Base-by-base conservation (phyloP, 2,797 vertebrate genomes). In the Sebastes nivosus region DNA sequence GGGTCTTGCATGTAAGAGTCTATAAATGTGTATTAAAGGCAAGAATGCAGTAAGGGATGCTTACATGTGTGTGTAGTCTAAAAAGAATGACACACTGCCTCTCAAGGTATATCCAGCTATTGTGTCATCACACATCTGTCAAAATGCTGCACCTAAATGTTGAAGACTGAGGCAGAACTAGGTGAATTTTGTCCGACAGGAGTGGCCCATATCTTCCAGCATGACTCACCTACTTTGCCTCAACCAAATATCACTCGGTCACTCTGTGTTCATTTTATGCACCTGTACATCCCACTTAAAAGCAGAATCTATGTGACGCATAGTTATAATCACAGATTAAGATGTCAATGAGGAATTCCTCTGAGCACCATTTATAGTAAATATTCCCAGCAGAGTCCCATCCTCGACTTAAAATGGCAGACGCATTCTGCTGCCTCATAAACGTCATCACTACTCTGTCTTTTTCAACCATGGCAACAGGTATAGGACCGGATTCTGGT, bases 391-490 rank as follows among this genome's bases (percentile, higher is more conserved):
- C 66, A 77, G 67, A 85, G 78, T 78, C 71, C 82, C 67, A 69
- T 81, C 25, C 72, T 72, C 22, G 24, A 71, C 77, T 80, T 87
- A 84, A 94, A 94, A 94, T 90, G 90, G 91, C 72, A 92, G 86
- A 88, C 55, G 11, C 67, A 88, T 82, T 80, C 80, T 85, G 87
- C 84, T 87, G 87, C 67, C 74, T 93, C 80, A 88, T 80, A 85
- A 90, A 88, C 89, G 88, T 95, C 93, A 95, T 89, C 86, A 71
- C 77, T 90, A 73, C 78, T 90, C 87, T 16, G 68, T 90, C 92
- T 85, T 83, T 74, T 86, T 89, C 90, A 93, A 84, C 94, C 95
- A 95, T 94, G 88, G 95, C 94, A 96, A 96, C 94, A 94, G 92
- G 93, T 95, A 89, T 27, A 82, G 79, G 82, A 91, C 82, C 88